phyloP scores from a whole-genome alignment of 2,113 vertebrate genomes.

The Oreochromis aureus region DNA sequence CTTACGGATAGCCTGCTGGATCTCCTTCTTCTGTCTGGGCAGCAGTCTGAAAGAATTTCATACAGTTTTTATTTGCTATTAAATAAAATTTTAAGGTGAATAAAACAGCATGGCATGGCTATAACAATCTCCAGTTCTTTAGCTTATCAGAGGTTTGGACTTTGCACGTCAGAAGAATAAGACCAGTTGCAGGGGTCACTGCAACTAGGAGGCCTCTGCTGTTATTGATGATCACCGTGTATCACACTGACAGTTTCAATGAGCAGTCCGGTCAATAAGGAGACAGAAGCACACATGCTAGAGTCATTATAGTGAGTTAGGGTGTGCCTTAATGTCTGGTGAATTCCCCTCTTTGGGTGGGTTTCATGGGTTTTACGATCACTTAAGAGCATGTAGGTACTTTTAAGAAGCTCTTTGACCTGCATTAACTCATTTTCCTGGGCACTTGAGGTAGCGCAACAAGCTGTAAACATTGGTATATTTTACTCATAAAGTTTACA shows the following conservation, averaged over 20 bases:
- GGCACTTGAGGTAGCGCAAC: neutral
- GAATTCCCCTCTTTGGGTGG: neutral
- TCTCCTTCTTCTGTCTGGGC: slow-evolving; percentile 88
- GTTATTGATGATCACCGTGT: slow-evolving; percentile 18
- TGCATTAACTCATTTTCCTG: neutral
- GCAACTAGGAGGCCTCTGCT: neutral
- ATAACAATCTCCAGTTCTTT: neutral
- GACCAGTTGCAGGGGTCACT: neutral
- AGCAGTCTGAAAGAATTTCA: slow-evolving; percentile 70
- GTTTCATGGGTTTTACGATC: neutral
- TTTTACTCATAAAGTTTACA: neutral
- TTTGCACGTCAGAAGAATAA: neutral
- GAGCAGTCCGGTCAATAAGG: slow-evolving; percentile 10
- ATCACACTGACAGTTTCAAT: neutral
- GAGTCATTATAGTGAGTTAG: slow-evolving; percentile 25
- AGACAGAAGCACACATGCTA: slow-evolving; percentile 22
- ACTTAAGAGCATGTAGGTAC: neutral
- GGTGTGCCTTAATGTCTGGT: neutral
- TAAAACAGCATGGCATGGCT: neutral
- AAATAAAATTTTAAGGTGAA: neutral
- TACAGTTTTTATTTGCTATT: neutral
- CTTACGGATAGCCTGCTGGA: slow-evolving; percentile 92
- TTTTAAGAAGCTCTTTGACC: neutral
- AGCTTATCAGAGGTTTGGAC: neutral
- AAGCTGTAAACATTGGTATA: neutral